A percentile compares a stretch with the other conserved stretches of the same genome.
Evolutionary conservation across 2,797 vertebrate species (phyloP).

Genomic region (Ataeniobius toweri): DNA sequence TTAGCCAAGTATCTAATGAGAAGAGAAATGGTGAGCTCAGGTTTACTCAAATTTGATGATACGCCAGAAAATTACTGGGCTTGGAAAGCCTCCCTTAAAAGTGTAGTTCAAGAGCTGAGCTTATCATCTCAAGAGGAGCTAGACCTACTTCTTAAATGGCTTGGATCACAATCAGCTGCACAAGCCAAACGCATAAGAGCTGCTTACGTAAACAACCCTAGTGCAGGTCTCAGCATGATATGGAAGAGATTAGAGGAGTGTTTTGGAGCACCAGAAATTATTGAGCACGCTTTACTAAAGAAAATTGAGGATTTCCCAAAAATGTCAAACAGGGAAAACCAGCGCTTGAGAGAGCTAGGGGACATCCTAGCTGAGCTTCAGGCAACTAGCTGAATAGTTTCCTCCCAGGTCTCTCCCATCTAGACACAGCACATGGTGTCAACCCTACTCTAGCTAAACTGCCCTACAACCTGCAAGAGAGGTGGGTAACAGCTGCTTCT

Average conservation of each 20-base stretch:
- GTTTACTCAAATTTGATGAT: neutral
- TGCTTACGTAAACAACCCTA: neutral
- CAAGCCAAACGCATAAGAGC: neutral
- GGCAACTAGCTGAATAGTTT: constrained; percentile 6
- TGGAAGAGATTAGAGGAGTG: constrained; percentile 7
- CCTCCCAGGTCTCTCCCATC: constrained; percentile 2
- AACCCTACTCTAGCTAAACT: constrained; percentile 13
- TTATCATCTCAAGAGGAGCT: neutral
- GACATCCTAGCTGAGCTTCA: constrained; percentile 19
- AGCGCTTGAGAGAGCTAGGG: constrained; percentile 8
- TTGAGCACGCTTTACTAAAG: constrained; percentile 18
- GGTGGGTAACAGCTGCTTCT: neutral
- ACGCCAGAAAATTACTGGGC: neutral
- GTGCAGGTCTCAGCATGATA: neutral
- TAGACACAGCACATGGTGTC: constrained; percentile 1
- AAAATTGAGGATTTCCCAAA: constrained; percentile 21
- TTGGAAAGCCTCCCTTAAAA: no score
- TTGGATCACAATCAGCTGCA: neutral
- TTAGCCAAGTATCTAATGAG: neutral
- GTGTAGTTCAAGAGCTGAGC: no score
- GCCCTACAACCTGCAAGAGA: constrained; percentile 3
- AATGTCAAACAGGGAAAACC: constrained; percentile 15
- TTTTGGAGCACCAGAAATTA: neutral
- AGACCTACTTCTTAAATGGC: neutral
- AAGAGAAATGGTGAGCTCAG: neutral